Evolutionary conservation across 1,140 invertebrate species (phyloP).

Genomic region (Sycobia sp.): DNA sequence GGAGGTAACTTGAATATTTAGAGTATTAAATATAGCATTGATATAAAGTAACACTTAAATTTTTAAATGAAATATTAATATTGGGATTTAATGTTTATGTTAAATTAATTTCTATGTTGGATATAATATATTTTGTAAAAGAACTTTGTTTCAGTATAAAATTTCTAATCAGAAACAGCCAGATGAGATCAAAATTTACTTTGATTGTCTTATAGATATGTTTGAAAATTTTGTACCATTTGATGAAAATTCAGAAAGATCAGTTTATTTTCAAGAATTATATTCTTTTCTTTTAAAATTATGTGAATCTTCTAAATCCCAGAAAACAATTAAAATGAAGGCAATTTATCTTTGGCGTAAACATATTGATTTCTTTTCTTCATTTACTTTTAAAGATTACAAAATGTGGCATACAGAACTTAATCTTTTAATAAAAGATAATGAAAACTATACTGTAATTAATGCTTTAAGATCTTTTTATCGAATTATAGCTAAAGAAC

Average conservation of each 20-base stretch:
- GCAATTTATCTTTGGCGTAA: constrained; percentile 41
- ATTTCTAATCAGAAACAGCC: not conserved
- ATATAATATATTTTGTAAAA: constrained; percentile 12
- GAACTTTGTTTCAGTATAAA: constrained; percentile 27
- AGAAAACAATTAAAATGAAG: constrained; percentile 33
- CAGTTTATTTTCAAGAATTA: constrained; percentile 11
- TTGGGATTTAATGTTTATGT: too few species aligned
- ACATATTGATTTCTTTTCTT: constrained; percentile 41
- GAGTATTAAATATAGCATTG: not conserved
- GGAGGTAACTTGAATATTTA: constrained; percentile 34
- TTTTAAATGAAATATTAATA: too few species aligned
- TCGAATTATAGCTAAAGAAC: constrained; percentile 40
- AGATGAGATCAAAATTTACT: constrained; percentile 37
- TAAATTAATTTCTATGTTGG: constrained; percentile 2
- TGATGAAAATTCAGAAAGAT: constrained; percentile 5
- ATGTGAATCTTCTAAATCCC: constrained; percentile 8
- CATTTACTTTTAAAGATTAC: constrained; percentile 44
- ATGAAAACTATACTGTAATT: constrained; percentile 41
- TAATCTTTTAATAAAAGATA: constrained; percentile 21
- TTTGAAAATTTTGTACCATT: constrained; percentile 37
- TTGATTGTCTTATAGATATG: constrained; percentile 41
- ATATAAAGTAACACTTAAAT: too few species aligned
- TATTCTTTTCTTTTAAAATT: constrained; percentile 36
- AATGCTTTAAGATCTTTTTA: constrained; percentile 51
- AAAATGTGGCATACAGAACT: constrained; percentile 48